Evolutionary conservation across 2,113 vertebrate species (phyloP).

Genomic region (Coptodon rendalli): DNA sequence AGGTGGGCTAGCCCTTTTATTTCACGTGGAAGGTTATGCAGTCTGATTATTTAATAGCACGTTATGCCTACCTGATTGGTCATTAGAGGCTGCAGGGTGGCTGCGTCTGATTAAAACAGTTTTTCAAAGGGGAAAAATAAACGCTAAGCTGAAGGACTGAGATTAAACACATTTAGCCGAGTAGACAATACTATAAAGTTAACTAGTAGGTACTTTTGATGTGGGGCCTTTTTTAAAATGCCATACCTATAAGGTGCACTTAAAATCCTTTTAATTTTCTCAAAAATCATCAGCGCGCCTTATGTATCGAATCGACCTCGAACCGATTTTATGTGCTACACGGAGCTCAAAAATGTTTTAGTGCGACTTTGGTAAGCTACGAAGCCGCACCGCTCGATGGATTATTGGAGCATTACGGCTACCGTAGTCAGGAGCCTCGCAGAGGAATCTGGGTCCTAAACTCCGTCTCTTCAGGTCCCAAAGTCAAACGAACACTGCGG

Average conservation of each 20-base stretch:
- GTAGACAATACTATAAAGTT: accelerated
- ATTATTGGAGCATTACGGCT: no score
- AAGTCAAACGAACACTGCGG: no score
- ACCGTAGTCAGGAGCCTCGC: not conserved
- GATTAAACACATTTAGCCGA: not conserved
- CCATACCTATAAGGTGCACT: accelerated
- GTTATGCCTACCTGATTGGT: not conserved
- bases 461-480: no score
- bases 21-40: not conserved
- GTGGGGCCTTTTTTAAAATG: accelerated
- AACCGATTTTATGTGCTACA: accelerated
- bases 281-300: accelerated
- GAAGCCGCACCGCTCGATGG: no score
- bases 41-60: not conserved
- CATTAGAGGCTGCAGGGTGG: not conserved
- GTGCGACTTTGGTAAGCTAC: not conserved
- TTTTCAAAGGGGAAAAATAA: not conserved
- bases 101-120: not conserved
- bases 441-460: no score
- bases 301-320: not conserved
- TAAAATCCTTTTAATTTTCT: not conserved
- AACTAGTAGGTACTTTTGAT: not conserved
- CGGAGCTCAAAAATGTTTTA: not conserved
- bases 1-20: not conserved
- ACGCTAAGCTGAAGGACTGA: not conserved